phyloP scores from a whole-genome alignment of 1,140 invertebrate species.

The Latrodectus geometricus region DNA sequence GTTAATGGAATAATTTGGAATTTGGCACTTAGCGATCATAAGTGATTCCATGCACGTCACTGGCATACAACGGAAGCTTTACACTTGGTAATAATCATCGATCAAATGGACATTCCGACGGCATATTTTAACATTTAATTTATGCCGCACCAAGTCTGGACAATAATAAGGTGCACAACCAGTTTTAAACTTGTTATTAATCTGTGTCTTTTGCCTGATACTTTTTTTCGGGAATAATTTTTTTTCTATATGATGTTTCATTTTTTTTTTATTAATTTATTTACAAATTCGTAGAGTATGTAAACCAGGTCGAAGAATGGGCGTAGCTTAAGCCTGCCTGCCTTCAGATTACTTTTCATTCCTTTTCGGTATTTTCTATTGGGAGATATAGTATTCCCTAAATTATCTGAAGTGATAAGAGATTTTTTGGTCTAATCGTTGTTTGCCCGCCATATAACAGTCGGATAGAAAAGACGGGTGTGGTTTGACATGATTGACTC shows the following conservation, averaged over 20 bases:
- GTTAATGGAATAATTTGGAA: constrained; percentile 53
- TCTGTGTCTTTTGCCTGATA: constrained; percentile 35
- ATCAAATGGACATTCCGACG: constrained; percentile 49
- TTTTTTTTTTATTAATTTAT: constrained; percentile 13
- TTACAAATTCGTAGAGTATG: constrained; percentile 43
- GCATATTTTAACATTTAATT: constrained; percentile 49
- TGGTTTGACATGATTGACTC: neutral
- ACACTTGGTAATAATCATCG: constrained; percentile 39
- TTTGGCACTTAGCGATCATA: constrained; percentile 35
- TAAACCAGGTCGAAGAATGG: constrained; percentile 53
- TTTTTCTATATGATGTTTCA: neutral
- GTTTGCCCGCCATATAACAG: neutral
- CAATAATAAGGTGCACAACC: constrained; percentile 52
- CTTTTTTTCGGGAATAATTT: constrained; percentile 5
- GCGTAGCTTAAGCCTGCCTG: constrained; percentile 39
- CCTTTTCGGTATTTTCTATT: neutral
- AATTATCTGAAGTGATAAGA: neutral
- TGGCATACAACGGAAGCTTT: constrained; percentile 38
- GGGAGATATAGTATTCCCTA: neutral
- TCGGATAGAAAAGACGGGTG: neutral
- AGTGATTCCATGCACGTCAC: constrained; percentile 42
- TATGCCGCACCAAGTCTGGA: constrained; percentile 49
- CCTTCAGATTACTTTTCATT: neutral
- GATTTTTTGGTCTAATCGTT: neutral
- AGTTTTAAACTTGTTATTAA: constrained; percentile 60